Evolutionary conservation across 2,113 vertebrate species (phyloP).

Genomic region (Gobio gobio): DNA sequence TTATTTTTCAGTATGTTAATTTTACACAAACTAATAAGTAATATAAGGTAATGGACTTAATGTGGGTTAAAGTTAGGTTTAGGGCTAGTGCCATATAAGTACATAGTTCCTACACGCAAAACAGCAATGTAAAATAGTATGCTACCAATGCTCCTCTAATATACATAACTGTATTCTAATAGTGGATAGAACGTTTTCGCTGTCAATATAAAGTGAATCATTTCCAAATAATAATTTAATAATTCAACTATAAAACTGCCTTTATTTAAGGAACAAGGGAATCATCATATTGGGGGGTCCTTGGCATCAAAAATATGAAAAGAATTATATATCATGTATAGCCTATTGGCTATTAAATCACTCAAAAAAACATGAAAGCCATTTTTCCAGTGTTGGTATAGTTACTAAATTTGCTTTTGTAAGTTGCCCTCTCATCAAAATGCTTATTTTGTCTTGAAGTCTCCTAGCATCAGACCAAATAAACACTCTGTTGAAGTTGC

Average conservation of each 20-base stretch:
- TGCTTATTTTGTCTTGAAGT: conserved; percentile 20
- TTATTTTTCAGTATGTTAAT: not conserved
- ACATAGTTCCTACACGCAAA: too few species aligned
- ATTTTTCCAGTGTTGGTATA: not conserved
- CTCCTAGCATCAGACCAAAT: conserved; percentile 9
- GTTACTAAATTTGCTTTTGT: not conserved
- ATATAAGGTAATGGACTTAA: too few species aligned
- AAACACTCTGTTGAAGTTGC: not conserved
- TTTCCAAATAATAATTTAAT: not conserved
- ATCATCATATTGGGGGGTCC: not conserved
- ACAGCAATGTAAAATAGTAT: too few species aligned
- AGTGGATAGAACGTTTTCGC: too few species aligned
- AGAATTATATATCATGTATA: not conserved
- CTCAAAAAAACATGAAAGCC: not conserved
- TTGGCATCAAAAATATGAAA: not conserved
- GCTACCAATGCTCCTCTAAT: too few species aligned
- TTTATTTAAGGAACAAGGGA: not conserved
- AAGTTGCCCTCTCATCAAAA: conserved; percentile 23
- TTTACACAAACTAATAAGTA: too few species aligned
- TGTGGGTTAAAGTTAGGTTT: not conserved
- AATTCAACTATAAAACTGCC: not conserved
- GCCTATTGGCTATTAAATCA: not conserved
- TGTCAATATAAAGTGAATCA: not conserved
- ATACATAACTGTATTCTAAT: too few species aligned
- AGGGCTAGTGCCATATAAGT: not conserved